Evolutionary conservation across 2,888 invertebrate species (phyloP), one percentile per base, ranked within the genome.

Genomic region (Caenorhabditis sinica): DNA sequence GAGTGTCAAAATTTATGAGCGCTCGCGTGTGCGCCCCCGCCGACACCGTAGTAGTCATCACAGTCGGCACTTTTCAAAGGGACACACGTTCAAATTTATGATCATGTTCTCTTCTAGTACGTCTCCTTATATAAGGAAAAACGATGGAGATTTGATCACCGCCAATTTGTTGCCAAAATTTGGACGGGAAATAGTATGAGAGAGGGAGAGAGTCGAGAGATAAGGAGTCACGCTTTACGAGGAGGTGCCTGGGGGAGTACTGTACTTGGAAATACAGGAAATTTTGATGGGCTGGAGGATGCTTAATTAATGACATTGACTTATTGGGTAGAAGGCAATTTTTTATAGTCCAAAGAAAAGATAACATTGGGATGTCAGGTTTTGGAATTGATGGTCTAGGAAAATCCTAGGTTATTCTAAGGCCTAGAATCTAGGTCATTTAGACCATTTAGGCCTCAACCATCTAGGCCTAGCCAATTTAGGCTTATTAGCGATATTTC

Each of bases 81-180:
- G 79, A 65, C 72, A 79, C 79, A 79, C 79, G 79, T 79, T 79
- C 79, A 79, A 71, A 79, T 79, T 72, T 79, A 79, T 79, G 71
- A 33, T n/a, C 71, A 65, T 79, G 79, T 79, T 71, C 72, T 56
- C 66, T 40, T 61, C 51, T 33, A 23, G 53, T 36, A 23, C 49
- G 53, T 53, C 74, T 11, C 30, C n/a, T n/a, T n/a, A n/a, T 33
- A 53, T 65, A 65, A 49, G 20, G 74, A 51, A 65, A 51, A 60
- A 51, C 71, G 13, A 56, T 2, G 8, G 56, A 79, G 79, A 79
- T 79, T 79, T 79, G 56, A 79, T 79, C 72, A 65, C 74, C 72
- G 36, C 61, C 60, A 76, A 68, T 68, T 56, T 77, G 79, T 79
- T 79, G 79, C 79, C 65, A 79, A 79, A 61, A 60, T 36, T 56